Base-by-base conservation (phyloP, 1,140 invertebrate species). In the Bombus cullumanus region DNA sequence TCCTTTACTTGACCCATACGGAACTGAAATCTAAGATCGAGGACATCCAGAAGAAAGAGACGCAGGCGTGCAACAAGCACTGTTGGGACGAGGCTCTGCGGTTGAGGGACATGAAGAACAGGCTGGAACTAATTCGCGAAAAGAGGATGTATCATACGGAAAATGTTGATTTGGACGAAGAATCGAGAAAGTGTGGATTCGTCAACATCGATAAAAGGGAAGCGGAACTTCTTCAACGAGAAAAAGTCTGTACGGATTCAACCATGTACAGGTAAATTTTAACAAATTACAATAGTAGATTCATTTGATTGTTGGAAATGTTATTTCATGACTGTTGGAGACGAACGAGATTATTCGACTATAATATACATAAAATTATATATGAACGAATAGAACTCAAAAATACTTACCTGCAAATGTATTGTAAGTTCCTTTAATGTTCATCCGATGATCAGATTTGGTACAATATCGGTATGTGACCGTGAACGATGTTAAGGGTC, bases 31-130 rank as follows among this genome's bases (percentile, higher is more conserved):
- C n/a, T 4, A 86, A 93, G 59, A 94, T 95, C 74, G 73, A 91
- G 13, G 93, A 95, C 85, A 81, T 95, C 4, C 81, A 79, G 2
- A 92, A 83, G n/a, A 81, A 93, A 34, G 94, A 95, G n/a, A 31
- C 83, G 43, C 89, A 92, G 15, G 94, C 92, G 6, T 92, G 91
- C 64, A 89, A 82, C 3, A 92, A 90, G 31, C 92, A 93, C 1
- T 89, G 73, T 34, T 95, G 93, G 93, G 90, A 92, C 31, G 94
- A 95, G 10, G 93, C 93, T 1, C 53, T 95, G 10, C 90, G 94
- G 57, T 64, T 95, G 0, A 87, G 93, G n/a, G 94, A 94, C 62
- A 95, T 95, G 94, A 92, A 86, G 66, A 94, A 94, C 83, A 87
- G 87, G 28, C 47, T 95, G 41, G 93, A 91, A 74, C 81, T 95